Conservation (phyloP, 2,113 vertebrate genomes). For the Microtus montanus region DNA sequence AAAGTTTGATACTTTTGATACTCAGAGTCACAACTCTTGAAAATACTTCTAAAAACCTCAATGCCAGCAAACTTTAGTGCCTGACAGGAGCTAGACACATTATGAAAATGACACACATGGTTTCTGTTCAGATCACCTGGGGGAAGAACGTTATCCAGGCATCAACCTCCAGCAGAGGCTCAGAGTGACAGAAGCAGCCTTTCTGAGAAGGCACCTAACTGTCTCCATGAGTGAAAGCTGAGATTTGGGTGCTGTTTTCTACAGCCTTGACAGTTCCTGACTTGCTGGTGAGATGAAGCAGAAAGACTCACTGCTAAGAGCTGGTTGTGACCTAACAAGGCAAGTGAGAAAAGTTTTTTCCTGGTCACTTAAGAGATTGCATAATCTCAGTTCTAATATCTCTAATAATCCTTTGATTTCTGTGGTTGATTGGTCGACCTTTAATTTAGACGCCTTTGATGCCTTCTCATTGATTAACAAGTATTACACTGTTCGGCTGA, state of each 20-base stretch:
- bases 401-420: neutral
- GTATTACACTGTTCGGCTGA: neutral
- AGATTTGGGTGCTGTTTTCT: neutral
- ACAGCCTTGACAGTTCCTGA: conserved; percentile 45
- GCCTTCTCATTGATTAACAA: neutral
- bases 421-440: neutral
- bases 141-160: neutral
- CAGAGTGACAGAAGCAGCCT: conserved; percentile 33
- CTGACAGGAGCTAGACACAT: neutral
- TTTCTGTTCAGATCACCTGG: conserved; percentile 31
- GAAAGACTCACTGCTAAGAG: neutral
- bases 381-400: neutral
- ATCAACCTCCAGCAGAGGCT: conserved; percentile 23
- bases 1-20: neutral
- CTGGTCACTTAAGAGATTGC: neutral
- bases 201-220: neutral
- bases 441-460: neutral
- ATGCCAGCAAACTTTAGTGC: conserved; percentile 17
- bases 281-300: conserved; percentile 10
- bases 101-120: neutral
- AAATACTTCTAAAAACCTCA: conserved; percentile 30
- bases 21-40: neutral
- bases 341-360: conserved; percentile 43
- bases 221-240: conserved; percentile 30
- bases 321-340: conserved; percentile 48